Conservation (phyloP, 2,888 invertebrate species). For the Habrosyne pyritoides region DNA sequence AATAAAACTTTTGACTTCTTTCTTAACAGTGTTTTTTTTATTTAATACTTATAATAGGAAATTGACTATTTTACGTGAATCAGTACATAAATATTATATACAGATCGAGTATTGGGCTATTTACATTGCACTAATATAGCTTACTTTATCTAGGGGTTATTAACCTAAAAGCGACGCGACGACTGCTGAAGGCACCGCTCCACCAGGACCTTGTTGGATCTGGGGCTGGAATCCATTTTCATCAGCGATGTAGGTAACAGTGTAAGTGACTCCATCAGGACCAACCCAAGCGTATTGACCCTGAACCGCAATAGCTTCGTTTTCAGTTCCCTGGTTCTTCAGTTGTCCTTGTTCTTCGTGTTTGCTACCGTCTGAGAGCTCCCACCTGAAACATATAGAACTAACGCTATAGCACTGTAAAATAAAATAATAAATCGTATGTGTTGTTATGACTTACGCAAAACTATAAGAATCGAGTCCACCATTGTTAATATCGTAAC, state of each 20-base stretch:
- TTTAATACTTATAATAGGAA: slow-evolving; percentile 13
- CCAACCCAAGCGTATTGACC: slow-evolving; percentile 83
- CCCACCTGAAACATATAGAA: slow-evolving; percentile 64
- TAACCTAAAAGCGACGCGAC: slow-evolving; percentile 67
- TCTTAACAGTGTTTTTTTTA: slow-evolving; percentile 14
- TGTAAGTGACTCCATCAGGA: slow-evolving; percentile 83
- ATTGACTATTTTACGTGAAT: slow-evolving; percentile 32
- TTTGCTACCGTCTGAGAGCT: slow-evolving; percentile 82
- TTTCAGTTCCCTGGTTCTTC: slow-evolving; percentile 82
- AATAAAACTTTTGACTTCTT: not conserved
- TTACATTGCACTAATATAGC: slow-evolving; percentile 42
- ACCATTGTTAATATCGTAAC: slow-evolving; percentile 85
- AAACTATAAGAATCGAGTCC: slow-evolving; percentile 84
- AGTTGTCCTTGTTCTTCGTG: slow-evolving; percentile 82
- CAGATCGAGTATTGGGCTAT: slow-evolving; percentile 49
- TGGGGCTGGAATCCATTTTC: slow-evolving; percentile 78
- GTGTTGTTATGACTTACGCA: slow-evolving; percentile 62
- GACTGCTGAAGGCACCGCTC: slow-evolving; percentile 62
- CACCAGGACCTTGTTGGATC: slow-evolving; percentile 71
- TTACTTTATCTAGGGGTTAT: slow-evolving; percentile 31
- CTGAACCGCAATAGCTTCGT: slow-evolving; percentile 81
- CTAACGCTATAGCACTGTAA: not conserved
- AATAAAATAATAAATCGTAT: not conserved
- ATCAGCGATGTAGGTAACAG: slow-evolving; percentile 84
- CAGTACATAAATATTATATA: slow-evolving; percentile 80